Percentiles rank a stretch among this genome's conserved stretches.
Evolutionary conservation across 2,797 vertebrate species (phyloP).

Genomic region (Clarias pachynema): DNA sequence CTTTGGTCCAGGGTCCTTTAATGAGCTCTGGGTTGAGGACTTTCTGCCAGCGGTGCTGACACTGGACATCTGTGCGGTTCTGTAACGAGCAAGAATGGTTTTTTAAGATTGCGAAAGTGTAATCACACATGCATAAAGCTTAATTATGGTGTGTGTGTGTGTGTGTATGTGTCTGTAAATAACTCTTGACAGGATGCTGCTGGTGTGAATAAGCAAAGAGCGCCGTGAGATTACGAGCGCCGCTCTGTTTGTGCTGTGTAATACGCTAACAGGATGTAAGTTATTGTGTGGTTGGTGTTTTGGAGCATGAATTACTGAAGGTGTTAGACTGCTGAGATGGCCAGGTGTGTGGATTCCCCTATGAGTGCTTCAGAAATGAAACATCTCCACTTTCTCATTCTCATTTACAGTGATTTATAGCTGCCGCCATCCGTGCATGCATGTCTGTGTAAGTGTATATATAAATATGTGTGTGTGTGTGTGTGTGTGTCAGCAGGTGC

Average conservation of each 20-base stretch:
- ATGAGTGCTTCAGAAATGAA: conserved; percentile 60
- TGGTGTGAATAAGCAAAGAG: conserved; percentile 12
- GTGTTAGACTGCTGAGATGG: conserved; percentile 36
- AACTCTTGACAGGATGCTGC: conserved; percentile 9
- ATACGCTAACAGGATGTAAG: conserved; percentile 11
- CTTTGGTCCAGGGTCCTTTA: conserved; percentile 99
- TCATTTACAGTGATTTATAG: conserved; percentile 49
- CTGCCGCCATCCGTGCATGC: conserved; percentile 27
- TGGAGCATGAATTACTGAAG: conserved; percentile 6
- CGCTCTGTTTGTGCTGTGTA: conserved; percentile 20
- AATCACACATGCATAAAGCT: background rate
- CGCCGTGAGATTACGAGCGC: background rate
- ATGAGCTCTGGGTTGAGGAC: conserved; percentile 98
- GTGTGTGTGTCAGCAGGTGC: conserved; percentile 46
- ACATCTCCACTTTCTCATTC: conserved; percentile 61
- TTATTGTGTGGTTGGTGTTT: background rate
- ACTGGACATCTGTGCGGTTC: conserved; percentile 98
- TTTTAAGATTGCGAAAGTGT: background rate
- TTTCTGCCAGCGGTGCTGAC: conserved; percentile 98
- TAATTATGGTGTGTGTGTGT: background rate
- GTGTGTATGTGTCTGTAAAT: background rate
- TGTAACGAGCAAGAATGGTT: conserved; percentile 60
- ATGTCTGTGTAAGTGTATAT: conserved; percentile 35
- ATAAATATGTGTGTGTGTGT: conserved; percentile 40
- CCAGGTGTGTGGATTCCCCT: conserved; percentile 59